A percentile compares a stretch with the other conserved stretches of the same genome.
These are phyloP conservation scores for Arbacia lixula DNA, from an alignment of 53 echinoderm and acorn worm genomes.

Conservation along the genomic window DNA sequence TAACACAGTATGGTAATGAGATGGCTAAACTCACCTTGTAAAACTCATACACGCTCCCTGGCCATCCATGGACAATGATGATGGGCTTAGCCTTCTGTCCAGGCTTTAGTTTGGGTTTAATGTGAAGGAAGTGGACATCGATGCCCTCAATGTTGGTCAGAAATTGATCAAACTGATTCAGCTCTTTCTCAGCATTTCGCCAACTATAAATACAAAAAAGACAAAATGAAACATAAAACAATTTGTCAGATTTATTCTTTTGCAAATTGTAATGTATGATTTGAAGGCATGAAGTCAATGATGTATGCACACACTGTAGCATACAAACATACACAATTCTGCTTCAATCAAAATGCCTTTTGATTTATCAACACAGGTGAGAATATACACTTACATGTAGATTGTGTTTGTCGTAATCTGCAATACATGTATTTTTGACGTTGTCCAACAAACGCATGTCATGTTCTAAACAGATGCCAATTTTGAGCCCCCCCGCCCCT, in stretches of 20 bases:
- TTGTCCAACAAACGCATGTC: too few relatives aligned
- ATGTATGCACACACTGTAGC: not conserved
- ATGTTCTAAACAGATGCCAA: too few relatives aligned
- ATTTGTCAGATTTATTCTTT: not conserved
- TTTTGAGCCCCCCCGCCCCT: too few relatives aligned
- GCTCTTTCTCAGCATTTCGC: slow-evolving; percentile 68
- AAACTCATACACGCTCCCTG: slow-evolving; percentile 87
- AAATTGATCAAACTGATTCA: slow-evolving; percentile 78
- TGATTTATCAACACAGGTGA: not conserved
- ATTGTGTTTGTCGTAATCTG: too few relatives aligned
- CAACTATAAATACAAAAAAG: slow-evolving; percentile 57
- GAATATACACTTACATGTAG: too few relatives aligned
- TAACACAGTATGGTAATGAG: too few relatives aligned
- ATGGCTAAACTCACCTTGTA: slow-evolving; percentile 77
- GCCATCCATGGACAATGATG: slow-evolving; percentile 92
- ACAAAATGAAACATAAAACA: not conserved
- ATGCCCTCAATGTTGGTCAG: slow-evolving; percentile 90
- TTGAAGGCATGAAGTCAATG: not conserved
- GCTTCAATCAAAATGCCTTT: too few relatives aligned
- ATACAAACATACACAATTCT: too few relatives aligned
- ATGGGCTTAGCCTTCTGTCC: slow-evolving; percentile 84
- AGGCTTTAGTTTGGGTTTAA: slow-evolving; percentile 68
- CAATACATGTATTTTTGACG: too few relatives aligned
- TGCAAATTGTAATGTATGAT: not conserved
- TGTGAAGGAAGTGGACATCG: slow-evolving; percentile 83